phyloP scores from a whole-genome alignment of 2,113 vertebrate genomes.

The Forbesichthys agassizii region DNA sequence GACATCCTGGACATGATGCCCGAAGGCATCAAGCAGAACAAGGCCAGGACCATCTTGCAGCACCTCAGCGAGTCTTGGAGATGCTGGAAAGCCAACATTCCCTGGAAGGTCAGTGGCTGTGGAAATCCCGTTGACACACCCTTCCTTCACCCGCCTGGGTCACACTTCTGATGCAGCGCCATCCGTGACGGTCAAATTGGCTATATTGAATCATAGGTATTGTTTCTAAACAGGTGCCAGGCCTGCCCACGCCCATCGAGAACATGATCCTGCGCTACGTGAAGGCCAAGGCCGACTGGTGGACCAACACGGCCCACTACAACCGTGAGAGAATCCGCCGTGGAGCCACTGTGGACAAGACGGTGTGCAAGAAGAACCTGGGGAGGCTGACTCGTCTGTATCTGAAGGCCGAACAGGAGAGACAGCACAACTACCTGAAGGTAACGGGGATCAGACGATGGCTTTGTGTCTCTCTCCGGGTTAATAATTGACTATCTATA shows the following conservation, averaged over 20 bases:
- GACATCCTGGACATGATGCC: constrained; percentile 99
- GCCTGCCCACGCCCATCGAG: constrained; percentile 96
- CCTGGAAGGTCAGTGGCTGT: constrained; percentile 88
- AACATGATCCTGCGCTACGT: constrained; percentile 99
- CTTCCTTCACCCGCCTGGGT: too few species aligned
- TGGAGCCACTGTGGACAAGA: constrained; percentile 98
- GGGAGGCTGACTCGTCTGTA: constrained; percentile 95
- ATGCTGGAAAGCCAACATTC: constrained; percentile 99
- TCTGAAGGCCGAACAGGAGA: constrained; percentile 96
- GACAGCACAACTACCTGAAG: constrained; percentile 99
- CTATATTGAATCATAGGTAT: neutral
- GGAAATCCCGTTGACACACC: neutral
- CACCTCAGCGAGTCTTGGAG: constrained; percentile 98
- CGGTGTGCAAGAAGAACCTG: constrained; percentile 98
- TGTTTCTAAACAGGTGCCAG: constrained; percentile 83
- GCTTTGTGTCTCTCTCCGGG: neutral
- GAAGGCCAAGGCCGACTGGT: constrained; percentile 99
- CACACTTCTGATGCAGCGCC: too few species aligned
- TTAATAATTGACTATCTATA: neutral
- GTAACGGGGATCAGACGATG: constrained; percentile 60
- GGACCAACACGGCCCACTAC: constrained; percentile 99
- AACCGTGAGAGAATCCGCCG: constrained; percentile 98
- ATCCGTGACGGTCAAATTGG: too few species aligned
- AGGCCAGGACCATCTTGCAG: constrained; percentile 97
- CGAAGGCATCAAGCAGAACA: constrained; percentile 99